Conservation (phyloP, 2,797 vertebrate genomes). For the Telmatherina bonti region DNA sequence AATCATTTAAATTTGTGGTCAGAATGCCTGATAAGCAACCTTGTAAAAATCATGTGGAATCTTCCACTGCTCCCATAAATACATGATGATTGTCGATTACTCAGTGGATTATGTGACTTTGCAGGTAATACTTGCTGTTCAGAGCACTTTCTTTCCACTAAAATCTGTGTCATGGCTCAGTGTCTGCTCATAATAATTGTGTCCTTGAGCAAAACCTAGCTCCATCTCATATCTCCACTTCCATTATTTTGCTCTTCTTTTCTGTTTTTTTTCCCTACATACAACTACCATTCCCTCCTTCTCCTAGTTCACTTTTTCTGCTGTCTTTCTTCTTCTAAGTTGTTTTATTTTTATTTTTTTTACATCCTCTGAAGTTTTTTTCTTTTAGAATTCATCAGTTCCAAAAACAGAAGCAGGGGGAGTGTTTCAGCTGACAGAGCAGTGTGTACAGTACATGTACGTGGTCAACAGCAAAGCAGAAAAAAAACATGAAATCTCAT, state of each 20-base stretch:
- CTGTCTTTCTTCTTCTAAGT: background rate
- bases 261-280: background rate
- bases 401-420: conserved; percentile 15
- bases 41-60: conserved; percentile 16
- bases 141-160: conserved; percentile 13
- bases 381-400: conserved; percentile 35
- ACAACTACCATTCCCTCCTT: background rate
- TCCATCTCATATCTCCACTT: conserved; percentile 1
- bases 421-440: conserved; percentile 40
- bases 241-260: background rate
- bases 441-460: conserved; percentile 18
- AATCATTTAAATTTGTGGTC: background rate
- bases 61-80: conserved; percentile 14
- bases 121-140: conserved; percentile 29
- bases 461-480: conserved; percentile 28
- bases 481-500: conserved; percentile 58
- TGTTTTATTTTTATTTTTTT: background rate
- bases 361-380: background rate
- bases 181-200: conserved; percentile 47
- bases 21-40: conserved; percentile 7
- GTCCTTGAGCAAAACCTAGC: conserved; percentile 54
- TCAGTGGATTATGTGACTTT: conserved; percentile 23
- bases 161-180: conserved; percentile 32
- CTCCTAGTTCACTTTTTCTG: conserved; percentile 6
- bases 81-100: conserved; percentile 22